Conservation (phyloP, 2,888 invertebrate species). For the Archips xylosteana region DNA sequence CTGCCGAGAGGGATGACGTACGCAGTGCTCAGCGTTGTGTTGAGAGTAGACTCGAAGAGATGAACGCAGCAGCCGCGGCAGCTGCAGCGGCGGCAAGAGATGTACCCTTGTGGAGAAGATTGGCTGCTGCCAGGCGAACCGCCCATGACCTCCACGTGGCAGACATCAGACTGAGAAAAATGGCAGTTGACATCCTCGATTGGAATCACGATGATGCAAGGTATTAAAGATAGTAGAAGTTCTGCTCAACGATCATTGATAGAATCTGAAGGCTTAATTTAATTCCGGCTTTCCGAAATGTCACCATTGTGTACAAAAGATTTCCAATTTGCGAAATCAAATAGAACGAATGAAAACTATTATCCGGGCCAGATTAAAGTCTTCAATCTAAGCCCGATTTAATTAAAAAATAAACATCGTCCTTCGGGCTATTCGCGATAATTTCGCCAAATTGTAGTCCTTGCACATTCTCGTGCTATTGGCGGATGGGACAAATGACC, state of each 20-base stretch:
- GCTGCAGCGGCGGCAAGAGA: slow-evolving; percentile 95
- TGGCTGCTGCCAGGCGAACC: slow-evolving; percentile 91
- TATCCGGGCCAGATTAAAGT: slow-evolving; percentile 37
- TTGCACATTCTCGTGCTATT: slow-evolving; percentile 57
- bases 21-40: slow-evolving; percentile 96
- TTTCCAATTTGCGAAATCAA: slow-evolving; percentile 40
- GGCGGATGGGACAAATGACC: slow-evolving; percentile 65
- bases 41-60: slow-evolving; percentile 96
- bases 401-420: slow-evolving; percentile 56
- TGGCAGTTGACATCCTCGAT: slow-evolving; percentile 96
- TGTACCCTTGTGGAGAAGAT: slow-evolving; percentile 94
- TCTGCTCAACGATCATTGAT: neutral
- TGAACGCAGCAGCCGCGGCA: slow-evolving; percentile 97
- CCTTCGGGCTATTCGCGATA: slow-evolving; percentile 55
- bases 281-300: slow-evolving; percentile 28
- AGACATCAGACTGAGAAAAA: slow-evolving; percentile 95
- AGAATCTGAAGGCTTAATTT: slow-evolving; percentile 10
- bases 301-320: slow-evolving; percentile 41
- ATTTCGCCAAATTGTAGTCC: slow-evolving; percentile 58
- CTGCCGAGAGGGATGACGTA: slow-evolving; percentile 93
- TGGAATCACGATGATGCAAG: slow-evolving; percentile 97
- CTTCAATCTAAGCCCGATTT: slow-evolving; percentile 43
- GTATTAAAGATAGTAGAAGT: slow-evolving; percentile 50
- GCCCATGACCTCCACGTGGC: slow-evolving; percentile 95
- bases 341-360: slow-evolving; percentile 40